Conservation (phyloP, 2,888 invertebrate genomes). For the Agrochola lota region DNA sequence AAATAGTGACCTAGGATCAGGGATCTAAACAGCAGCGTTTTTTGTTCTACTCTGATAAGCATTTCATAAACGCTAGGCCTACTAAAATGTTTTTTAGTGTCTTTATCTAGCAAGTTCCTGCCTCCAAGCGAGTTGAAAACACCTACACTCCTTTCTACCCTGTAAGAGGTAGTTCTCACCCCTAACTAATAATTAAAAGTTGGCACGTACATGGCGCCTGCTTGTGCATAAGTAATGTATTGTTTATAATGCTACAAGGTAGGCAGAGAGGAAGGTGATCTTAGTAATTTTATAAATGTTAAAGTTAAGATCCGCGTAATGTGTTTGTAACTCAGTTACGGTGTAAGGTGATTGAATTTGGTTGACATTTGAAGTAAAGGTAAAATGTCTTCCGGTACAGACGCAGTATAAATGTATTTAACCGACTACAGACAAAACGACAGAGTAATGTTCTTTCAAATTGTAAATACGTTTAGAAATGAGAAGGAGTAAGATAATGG, state of each 20-base stretch:
- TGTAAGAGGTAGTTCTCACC: conserved; percentile 39
- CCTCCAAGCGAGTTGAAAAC: conserved; percentile 2
- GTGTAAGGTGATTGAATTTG: conserved; percentile 3
- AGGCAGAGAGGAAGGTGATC: conserved; percentile 1
- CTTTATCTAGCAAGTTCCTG: not conserved
- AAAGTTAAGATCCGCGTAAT: conserved; percentile 12
- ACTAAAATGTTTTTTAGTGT: not conserved
- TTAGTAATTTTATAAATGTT: conserved; percentile 25
- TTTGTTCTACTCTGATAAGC: not conserved
- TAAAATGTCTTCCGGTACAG: not conserved
- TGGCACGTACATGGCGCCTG: conserved; percentile 63
- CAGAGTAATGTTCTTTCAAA: too few species aligned
- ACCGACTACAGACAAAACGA: too few species aligned
- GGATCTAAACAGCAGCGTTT: not conserved
- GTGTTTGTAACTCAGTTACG: conserved; percentile 20
- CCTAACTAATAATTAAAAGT: conserved; percentile 68
- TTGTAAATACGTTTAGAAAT: too few species aligned
- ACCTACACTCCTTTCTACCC: conserved; percentile 6
- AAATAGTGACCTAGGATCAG: too few species aligned
- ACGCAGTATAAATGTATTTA: too few species aligned
- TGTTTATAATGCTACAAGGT: conserved; percentile 26
- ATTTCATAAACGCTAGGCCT: not conserved
- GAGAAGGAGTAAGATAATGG: too few species aligned
- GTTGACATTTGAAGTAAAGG: not conserved
- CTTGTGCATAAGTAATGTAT: conserved; percentile 63